Percentiles rank a stretch among this genome's conserved stretches.
Evolutionary conservation across 2,888 invertebrate species (phyloP).

Genomic region (Tryphoninae sp.): DNA sequence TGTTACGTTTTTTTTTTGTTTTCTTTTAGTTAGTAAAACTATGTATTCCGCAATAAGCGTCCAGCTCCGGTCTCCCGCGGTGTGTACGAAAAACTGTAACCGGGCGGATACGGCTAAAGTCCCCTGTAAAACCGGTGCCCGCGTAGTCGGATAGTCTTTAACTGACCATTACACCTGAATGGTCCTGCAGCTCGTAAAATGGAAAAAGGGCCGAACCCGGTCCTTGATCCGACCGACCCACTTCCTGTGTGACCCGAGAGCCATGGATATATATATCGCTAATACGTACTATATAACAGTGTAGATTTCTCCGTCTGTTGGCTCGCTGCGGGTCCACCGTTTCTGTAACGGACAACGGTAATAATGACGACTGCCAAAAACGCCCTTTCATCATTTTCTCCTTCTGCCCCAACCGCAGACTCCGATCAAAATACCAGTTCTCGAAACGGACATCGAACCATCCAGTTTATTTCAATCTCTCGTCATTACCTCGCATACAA

Average conservation of each 20-base stretch:
- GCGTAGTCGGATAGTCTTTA: constrained; percentile 79
- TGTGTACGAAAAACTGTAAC: constrained; percentile 35
- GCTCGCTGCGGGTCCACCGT: constrained; percentile 47
- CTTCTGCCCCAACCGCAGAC: constrained; percentile 29
- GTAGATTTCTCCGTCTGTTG: constrained; percentile 29
- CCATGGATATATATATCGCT: constrained; percentile 17
- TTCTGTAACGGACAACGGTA: constrained; percentile 75
- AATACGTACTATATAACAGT: constrained; percentile 15
- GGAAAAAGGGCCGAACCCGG: constrained; percentile 75
- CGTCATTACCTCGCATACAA: background rate
- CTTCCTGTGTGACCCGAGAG: constrained; percentile 78
- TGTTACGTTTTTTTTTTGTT: constrained; percentile 15
- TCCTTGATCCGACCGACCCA: constrained; percentile 80
- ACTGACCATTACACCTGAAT: constrained; percentile 81
- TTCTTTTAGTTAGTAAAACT: constrained; percentile 26
- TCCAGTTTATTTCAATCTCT: constrained; percentile 49
- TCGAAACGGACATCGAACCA: constrained; percentile 10
- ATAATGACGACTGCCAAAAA: constrained; percentile 77
- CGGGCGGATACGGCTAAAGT: constrained; percentile 23
- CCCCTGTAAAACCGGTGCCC: constrained; percentile 69
- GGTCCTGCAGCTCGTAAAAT: constrained; percentile 71
- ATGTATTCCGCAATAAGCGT: constrained; percentile 28
- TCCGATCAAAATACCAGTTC: constrained; percentile 65
- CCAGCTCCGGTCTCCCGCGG: constrained; percentile 33
- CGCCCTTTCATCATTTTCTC: constrained; percentile 67